Evolutionary conservation across 2,888 invertebrate genomes (phyloP), one percentile per base, ranked within the genome.

Genomic region (Melinaea menophilus): DNA sequence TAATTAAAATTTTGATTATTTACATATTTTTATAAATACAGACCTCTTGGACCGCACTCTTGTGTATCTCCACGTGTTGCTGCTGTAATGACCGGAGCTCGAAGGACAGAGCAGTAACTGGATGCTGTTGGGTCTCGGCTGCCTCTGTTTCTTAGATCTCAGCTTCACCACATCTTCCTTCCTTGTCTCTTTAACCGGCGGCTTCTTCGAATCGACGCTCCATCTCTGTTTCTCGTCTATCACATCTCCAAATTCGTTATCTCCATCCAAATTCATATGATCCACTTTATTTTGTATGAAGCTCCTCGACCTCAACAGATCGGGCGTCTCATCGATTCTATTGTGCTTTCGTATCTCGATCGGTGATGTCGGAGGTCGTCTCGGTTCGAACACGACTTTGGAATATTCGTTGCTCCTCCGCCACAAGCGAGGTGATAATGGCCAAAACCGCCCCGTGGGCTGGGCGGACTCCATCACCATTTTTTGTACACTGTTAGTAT

Each of bases 381-480:
- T 73, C 2, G 88, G 88, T 59, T 88, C 89, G 76, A 89, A 90
- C n/a, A 88, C 89, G 35, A 89, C 84, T 75, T 89, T 90, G 48
- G 89, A 85, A 71, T 88, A 90, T 61, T 90, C 90, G 72, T 82
- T 88, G 76, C 90, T 90, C 61, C 88, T 80, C 47, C 90, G 83
- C 90, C 90, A 90, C 22, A 90, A 74, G 9, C 88, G 83, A 33
- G 90, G 90, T 47, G 90, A 90, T 22, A 90, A 76, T 37, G 90
- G 90, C 90, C 90, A 90, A 68, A 90, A 88, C 34, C 87, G 82
- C 75, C 86, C 86, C 65, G 78, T 80, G 70, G 81, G 82, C 67
- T 86, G 84, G 57, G 84, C 78, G 67, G 88, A 80, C 82, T 90
- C 90, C 88, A 90, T 88, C 71, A 90, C 88, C 90, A 90, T 90